Evolutionary conservation across 1,140 invertebrate genomes (phyloP).

Genomic region (Cydia pomonella): DNA sequence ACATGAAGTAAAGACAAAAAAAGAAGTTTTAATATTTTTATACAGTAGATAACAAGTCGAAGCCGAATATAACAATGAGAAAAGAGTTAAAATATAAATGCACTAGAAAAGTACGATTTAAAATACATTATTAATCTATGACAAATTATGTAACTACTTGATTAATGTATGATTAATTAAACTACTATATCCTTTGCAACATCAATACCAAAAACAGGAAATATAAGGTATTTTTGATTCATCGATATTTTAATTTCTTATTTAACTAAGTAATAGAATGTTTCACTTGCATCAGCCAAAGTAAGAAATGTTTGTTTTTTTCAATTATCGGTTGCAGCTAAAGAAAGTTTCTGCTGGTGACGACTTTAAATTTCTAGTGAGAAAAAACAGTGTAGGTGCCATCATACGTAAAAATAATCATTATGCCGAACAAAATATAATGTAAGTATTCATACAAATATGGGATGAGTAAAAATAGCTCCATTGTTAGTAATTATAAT

Average conservation of each 20-base stretch:
- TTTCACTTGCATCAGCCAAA: neutral
- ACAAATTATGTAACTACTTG: neutral
- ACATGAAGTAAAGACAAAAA: neutral
- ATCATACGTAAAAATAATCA: no score
- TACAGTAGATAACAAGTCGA: neutral
- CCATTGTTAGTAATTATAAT: no score
- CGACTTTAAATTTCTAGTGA: no score
- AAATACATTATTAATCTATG: conserved; percentile 9
- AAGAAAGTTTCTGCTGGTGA: neutral
- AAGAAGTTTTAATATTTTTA: neutral
- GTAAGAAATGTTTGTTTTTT: neutral
- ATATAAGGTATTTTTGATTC: neutral
- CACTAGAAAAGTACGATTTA: neutral
- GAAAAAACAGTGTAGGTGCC: no score
- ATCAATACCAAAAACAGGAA: conserved; percentile 13
- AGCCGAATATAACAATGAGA: conserved; percentile 14
- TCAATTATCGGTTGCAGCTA: neutral
- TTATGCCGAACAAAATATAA: no score
- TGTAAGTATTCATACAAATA: no score
- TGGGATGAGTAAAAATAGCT: no score
- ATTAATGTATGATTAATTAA: conserved; percentile 6
- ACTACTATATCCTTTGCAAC: conserved; percentile 11
- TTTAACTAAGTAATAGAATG: neutral
- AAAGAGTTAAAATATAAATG: neutral
- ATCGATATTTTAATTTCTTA: neutral